Conservation (phyloP, 2,888 invertebrate species). For the Quadroppia sp. region DNA sequence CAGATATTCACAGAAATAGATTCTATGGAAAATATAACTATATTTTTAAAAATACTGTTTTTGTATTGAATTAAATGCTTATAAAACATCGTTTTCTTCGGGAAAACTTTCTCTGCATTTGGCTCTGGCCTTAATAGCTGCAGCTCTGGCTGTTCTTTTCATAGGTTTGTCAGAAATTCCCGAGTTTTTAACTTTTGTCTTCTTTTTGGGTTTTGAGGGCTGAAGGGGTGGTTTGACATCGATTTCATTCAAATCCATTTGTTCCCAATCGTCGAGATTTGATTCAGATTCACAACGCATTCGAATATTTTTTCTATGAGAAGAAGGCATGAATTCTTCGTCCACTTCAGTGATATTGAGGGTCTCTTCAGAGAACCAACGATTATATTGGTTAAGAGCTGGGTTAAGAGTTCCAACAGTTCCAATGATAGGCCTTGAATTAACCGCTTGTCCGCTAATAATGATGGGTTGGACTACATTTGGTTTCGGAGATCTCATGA, state of each 20-base stretch:
- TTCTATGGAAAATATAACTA: background rate
- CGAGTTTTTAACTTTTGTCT: background rate
- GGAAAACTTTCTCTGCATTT: conserved; percentile 24
- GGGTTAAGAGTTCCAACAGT: background rate
- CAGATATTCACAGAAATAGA: conserved; percentile 20
- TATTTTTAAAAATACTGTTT: background rate
- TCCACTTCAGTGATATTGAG: background rate
- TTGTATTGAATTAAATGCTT: background rate
- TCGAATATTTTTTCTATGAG: background rate
- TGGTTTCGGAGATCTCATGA: conserved; percentile 16
- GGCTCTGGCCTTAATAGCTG: conserved; percentile 13
- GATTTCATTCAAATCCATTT: conserved; percentile 24
- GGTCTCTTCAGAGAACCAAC: conserved; percentile 20
- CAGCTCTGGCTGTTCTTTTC: conserved; percentile 3
- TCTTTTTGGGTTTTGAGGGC: background rate
- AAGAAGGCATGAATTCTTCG: background rate
- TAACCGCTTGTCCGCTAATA: background rate
- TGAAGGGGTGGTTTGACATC: conserved; percentile 20
- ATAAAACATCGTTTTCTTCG: background rate
- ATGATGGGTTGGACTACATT: background rate
- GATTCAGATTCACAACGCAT: conserved; percentile 26
- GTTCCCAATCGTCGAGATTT: conserved; percentile 23
- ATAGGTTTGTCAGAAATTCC: background rate
- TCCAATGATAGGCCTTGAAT: background rate
- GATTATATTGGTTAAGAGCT: no score